phyloP scores from a whole-genome alignment of 1,140 invertebrate species.

The Megalopta genalis region DNA sequence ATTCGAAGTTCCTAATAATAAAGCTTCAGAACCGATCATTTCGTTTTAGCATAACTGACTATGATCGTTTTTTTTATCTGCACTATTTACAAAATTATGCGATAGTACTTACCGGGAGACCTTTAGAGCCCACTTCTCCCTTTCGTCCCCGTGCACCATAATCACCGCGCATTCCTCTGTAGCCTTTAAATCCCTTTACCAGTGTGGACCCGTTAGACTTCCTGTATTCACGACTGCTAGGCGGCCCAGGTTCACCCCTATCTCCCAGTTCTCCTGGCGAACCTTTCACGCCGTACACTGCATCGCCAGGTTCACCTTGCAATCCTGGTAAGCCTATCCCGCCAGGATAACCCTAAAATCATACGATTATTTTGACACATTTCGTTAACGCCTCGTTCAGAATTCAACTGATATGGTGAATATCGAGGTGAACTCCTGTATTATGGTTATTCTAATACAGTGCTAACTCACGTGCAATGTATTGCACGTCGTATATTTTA shows the following conservation, averaged over 20 bases:
- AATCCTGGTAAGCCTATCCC: conserved; percentile 81
- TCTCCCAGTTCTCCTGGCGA: conserved; percentile 79
- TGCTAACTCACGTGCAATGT: no score
- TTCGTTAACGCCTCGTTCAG: no score
- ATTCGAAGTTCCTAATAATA: no score
- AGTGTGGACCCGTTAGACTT: conserved; percentile 51
- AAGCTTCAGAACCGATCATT: no score
- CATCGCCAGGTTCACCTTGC: conserved; percentile 80
- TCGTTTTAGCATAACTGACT: no score
- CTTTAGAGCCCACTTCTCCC: conserved; percentile 82
- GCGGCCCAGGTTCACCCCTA: conserved; percentile 77
- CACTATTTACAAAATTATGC: not conserved
- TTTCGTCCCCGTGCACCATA: conserved; percentile 81
- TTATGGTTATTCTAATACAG: no score
- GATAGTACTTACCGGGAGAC: conserved; percentile 78
- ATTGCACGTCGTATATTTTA: no score
- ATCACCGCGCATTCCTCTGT: conserved; percentile 81
- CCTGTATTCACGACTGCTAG: conserved; percentile 46
- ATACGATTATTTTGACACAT: conserved; percentile 1
- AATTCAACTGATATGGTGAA: no score
- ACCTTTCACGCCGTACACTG: conserved; percentile 72
- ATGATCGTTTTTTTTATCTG: no score
- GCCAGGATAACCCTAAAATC: conserved; percentile 74
- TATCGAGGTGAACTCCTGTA: no score
- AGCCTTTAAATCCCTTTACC: conserved; percentile 79